Base-by-base conservation (phyloP, 2,888 invertebrate species). In the Drosophila yooni region DNA sequence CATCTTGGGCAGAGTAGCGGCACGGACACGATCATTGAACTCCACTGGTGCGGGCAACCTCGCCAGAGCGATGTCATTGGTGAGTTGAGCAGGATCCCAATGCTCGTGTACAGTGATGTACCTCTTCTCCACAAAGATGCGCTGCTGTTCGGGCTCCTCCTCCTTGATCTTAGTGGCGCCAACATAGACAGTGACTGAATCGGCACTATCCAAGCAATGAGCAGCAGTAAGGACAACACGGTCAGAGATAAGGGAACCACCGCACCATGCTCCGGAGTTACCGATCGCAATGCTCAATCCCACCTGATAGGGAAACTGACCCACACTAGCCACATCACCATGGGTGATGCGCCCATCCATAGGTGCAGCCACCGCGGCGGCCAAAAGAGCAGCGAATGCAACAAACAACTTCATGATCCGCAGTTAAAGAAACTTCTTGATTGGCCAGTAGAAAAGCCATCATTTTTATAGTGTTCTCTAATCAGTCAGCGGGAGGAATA, bases 1-100 rank as follows among this genome's bases (percentile, higher is more conserved):
- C 25, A 70, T 61, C 21, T 65, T 62, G 13, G 92, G 91, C 70
- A 91, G 54, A 6, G 65, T 68, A 34, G 81, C 85, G 18, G 87
- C 52, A 2, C 61, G 31, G 5, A 91, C 88, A 27, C 66, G 66
- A 0, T 72, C 56, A 21, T 76, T 79, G 46, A 76, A 90, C 1
- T 53, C 50, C 6, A 88, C 43, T 3, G 50, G 15, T 0, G 11
- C 51, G 34, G 89, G 89, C 57, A 91, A 57, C 64, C 84, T 88
- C 21, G 92, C 88, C 3, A 92, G 65, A 0, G 91, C 66, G 31
- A 92, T 92, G 62, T 92, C 92, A 25, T 92, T 89, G 48, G 48
- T 15, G 6, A 84, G 10, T 1, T 46, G 72, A 0, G 4, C 1
- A 6, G 77, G 18, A 67, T 88, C 68, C 78, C 83, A 91, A 21